Evolutionary conservation across 2,113 vertebrate species (phyloP), one percentile per base, ranked within the genome.

Genomic region (Gymnarchus niloticus): DNA sequence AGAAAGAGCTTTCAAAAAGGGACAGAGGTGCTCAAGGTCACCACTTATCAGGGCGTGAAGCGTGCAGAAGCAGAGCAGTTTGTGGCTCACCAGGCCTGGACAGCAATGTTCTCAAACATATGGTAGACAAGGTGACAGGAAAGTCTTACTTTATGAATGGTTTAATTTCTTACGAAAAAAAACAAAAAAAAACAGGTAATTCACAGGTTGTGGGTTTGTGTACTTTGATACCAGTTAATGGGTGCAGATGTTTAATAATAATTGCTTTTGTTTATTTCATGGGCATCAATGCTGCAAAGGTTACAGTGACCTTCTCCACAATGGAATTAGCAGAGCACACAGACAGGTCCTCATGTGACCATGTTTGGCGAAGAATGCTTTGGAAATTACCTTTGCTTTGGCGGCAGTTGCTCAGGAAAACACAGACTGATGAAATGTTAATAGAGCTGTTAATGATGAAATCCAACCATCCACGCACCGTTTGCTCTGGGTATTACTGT

Each of bases 371-470:
- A 91, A 41, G 37, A 49, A 77, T 41, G 49, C 48, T 41, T 77
- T 1, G 19, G 17, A 93, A 85, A 90, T 82, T 92, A 91, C 89
- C 89, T 88, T 90, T 87, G 86, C 87, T 86, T 89, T 88, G 86
- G 88, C 87, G 81, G 65, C 88, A 84, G 87, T 87, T 89, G 90
- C 89, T 90, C 91, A 88, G 90, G 57, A 88, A 90, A 89, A 92
- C 89, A 91, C 91, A 88, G 90, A 91, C 89, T 92, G 93, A 93
- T 93, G 89, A 93, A 94, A 94, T 93, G 92, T 91, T 93, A 94
- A 94, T 93, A 89, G 90, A 92, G 92, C 93, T 91, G 91, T 91
- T 94, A 95, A 94, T 92, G 92, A 92, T 90, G 87, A 91, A 94
- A 93, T 92, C 91, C 86, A 90, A 86, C 90, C 92, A 92, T 78